These are phyloP conservation scores for Sparus aurata DNA, from an alignment of 2,797 vertebrate genomes.

Conservation along the genomic window DNA sequence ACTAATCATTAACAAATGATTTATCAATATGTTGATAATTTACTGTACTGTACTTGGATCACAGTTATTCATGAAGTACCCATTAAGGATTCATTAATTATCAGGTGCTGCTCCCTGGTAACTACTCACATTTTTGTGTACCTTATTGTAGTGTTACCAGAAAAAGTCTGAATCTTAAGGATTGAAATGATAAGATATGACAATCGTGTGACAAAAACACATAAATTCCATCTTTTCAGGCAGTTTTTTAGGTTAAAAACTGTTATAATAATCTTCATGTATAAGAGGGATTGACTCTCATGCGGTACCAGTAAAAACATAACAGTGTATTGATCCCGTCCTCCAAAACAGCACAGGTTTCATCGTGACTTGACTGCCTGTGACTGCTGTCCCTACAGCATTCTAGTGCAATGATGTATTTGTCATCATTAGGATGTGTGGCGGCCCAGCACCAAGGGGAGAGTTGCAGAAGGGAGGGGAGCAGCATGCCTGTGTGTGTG, in stretches of 20 bases:
- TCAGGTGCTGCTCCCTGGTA: too few species aligned
- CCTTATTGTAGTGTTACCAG: too few species aligned
- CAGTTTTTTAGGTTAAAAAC: slow-evolving; percentile 4
- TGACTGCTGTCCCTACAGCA: slow-evolving; percentile 43
- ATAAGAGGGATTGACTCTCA: not conserved
- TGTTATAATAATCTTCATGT: not conserved
- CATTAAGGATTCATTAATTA: too few species aligned
- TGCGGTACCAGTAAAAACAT: slow-evolving; percentile 18
- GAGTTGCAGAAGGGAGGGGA: slow-evolving; percentile 31
- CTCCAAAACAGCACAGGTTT: slow-evolving; percentile 38
- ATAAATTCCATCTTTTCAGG: too few species aligned
- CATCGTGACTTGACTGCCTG: slow-evolving; percentile 27
- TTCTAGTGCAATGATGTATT: slow-evolving; percentile 53
- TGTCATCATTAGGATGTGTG: slow-evolving; percentile 65
- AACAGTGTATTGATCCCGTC: slow-evolving; percentile 33
- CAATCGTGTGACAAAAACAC: not conserved
- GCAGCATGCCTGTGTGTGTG: slow-evolving; percentile 24
- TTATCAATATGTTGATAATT: too few species aligned
- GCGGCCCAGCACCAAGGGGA: slow-evolving; percentile 44
- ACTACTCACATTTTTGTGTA: too few species aligned
- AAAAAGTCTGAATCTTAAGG: too few species aligned
- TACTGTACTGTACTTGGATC: too few species aligned
- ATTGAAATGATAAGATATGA: not conserved
- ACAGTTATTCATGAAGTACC: too few species aligned
- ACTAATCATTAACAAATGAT: too few species aligned